Base-by-base conservation (phyloP, 2,113 vertebrate species). In the Hassar affinis region DNA sequence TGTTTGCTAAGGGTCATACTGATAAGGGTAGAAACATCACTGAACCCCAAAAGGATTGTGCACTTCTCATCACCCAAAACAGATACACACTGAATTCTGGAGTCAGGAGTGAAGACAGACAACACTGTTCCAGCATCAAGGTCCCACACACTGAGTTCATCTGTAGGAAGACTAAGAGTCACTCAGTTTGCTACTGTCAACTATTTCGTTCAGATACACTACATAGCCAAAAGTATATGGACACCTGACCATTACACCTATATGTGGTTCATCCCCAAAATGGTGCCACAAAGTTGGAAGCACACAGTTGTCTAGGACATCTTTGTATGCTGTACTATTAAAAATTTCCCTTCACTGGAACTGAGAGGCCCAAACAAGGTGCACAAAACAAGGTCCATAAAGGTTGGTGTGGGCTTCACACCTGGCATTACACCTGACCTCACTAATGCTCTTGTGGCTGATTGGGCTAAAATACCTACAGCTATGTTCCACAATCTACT, bases 101-200 rank as follows among this genome's bases (percentile, higher is more conserved):
- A 92, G 30, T 93, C 91, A 42, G 90, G 88, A 6, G 87, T 92
- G 82, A 93, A 93, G 69, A 85, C 79, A 0, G 88, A 89, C 82
- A 92, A 78, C 78, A 90, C 81, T 8, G 57, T 88, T 20, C 87
- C 88, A 1, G 62, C 83, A 18, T 90, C 88, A 51, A 93, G 89
- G 56, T 93, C 89, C 90, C 90, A 92, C 72, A 91, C 80, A 64
- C 88, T 94, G 83, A 87, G 0, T 5, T 92, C 90, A 61, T 74
- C 85, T 93, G 82, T 33, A 81, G 1, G 8, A 86, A 69, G 17
- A 54, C 4, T 9, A 4, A 79, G 2, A 68, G 45, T 78, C 47
- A 57, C 6, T 69, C 10, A 27, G 5, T 75, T 75, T 74, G 54
- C 11, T 57, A 4, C 35, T 74, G 30, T 49, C 15, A 54, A 22